Evolutionary conservation across 2,888 invertebrate genomes (phyloP).

Genomic region (Gryllus longicercus): DNA sequence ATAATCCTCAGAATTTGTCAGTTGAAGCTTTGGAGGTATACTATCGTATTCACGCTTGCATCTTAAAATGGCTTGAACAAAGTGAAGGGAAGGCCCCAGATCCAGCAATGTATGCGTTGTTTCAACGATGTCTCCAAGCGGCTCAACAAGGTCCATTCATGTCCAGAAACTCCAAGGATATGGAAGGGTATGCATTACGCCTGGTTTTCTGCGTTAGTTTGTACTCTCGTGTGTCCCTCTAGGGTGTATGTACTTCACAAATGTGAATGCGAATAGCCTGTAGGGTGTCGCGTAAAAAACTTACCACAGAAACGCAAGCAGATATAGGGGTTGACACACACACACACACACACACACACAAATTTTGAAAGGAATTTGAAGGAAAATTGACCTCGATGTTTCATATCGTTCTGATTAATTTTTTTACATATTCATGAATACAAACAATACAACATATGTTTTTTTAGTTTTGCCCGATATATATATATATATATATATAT

Average conservation of each 20-base stretch:
- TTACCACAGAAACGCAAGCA: too few species aligned
- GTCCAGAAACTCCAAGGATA: slow-evolving; percentile 24
- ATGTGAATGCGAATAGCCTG: too few species aligned
- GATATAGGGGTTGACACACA: too few species aligned
- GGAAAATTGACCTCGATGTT: too few species aligned
- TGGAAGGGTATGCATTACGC: slow-evolving; percentile 21
- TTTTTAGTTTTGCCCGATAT: too few species aligned
- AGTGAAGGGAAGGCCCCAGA: slow-evolving; percentile 61
- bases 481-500: too few species aligned
- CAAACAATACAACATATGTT: too few species aligned
- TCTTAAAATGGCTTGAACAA: slow-evolving; percentile 78
- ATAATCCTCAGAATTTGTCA: slow-evolving; percentile 74
- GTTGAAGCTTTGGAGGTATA: slow-evolving; percentile 86
- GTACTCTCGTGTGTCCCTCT: not conserved
- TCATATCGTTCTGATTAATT: too few species aligned
- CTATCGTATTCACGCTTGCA: slow-evolving; percentile 82
- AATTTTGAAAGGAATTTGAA: too few species aligned
- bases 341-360: too few species aligned
- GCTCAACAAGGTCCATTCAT: slow-evolving; percentile 51
- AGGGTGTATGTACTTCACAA: not conserved
- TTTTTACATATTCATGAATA: too few species aligned
- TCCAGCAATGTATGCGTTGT: slow-evolving; percentile 54
- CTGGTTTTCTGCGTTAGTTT: not conserved
- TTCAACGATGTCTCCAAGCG: slow-evolving; percentile 55
- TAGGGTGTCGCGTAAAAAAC: too few species aligned